Conservation (phyloP, 2,113 vertebrate genomes). For the Anoura caudifer region DNA sequence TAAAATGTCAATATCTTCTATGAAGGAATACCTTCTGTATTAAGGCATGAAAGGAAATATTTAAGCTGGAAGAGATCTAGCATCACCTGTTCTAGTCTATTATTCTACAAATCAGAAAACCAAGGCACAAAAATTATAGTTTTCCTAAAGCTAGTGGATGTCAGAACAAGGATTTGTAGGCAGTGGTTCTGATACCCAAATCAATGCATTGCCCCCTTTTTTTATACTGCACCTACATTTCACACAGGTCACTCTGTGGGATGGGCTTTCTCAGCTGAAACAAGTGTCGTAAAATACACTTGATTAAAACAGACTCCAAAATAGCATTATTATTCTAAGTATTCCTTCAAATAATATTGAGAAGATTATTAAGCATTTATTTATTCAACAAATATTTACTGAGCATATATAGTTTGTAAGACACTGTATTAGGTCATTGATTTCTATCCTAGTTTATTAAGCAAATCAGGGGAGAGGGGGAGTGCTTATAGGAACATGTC, state of each 20-base stretch:
- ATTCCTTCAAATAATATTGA: neutral
- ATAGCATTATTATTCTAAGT: neutral
- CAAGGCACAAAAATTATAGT: neutral
- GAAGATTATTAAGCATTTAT: neutral
- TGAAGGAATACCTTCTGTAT: neutral
- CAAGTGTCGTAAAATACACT: neutral
- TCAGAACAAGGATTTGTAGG: neutral
- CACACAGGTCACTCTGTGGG: neutral
- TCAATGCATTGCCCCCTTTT: neutral
- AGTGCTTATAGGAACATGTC: neutral
- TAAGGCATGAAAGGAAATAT: neutral
- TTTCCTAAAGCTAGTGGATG: neutral
- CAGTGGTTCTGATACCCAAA: neutral
- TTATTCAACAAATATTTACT: constrained; percentile 53
- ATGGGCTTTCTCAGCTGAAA: neutral
- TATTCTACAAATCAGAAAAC: neutral
- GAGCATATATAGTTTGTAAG: constrained; percentile 2
- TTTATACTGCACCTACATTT: neutral
- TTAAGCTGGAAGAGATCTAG: neutral
- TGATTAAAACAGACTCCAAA: neutral
- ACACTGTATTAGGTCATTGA: constrained; percentile 20
- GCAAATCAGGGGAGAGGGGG: neutral
- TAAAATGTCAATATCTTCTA: neutral
- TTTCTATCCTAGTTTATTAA: constrained; percentile 46
- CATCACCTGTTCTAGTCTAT: neutral